Conservation (phyloP, 2,888 invertebrate species). For the Tenodera sinensis region DNA sequence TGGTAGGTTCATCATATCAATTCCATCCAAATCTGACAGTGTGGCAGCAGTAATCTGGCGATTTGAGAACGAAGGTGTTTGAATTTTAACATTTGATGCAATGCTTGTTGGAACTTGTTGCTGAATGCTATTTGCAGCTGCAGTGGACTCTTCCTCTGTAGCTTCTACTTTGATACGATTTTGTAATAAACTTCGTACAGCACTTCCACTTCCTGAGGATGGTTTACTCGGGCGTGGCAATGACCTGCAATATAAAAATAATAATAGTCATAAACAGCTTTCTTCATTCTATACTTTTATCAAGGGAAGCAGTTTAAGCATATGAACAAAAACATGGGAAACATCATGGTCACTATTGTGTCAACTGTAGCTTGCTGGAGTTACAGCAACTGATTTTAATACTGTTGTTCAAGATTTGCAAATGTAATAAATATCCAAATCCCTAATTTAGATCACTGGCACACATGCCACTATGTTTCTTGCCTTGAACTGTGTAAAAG, state of each 20-base stretch:
- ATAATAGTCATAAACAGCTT: not conserved
- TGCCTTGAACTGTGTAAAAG: too few relatives aligned
- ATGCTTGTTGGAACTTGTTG: not conserved
- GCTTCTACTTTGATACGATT: not conserved
- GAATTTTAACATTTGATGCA: not conserved
- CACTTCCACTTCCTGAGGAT: not conserved
- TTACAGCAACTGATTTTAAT: too few relatives aligned
- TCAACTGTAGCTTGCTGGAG: too few relatives aligned
- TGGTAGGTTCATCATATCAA: conserved; percentile 75
- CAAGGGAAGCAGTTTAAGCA: not conserved
- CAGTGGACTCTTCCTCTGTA: not conserved
- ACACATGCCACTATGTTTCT: too few relatives aligned
- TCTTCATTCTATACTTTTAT: not conserved
- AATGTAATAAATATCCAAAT: too few relatives aligned
- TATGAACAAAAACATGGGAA: too few relatives aligned
- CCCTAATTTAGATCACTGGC: too few relatives aligned
- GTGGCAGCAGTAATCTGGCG: conserved; percentile 24
- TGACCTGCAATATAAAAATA: not conserved
- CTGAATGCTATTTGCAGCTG: not conserved
- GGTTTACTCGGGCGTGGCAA: not conserved
- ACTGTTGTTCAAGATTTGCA: too few relatives aligned
- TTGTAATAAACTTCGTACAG: not conserved
- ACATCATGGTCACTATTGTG: too few relatives aligned
- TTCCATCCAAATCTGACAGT: conserved; percentile 53
- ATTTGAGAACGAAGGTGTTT: not conserved